These are phyloP conservation scores for Ischnura elegans DNA, from an alignment of 2,888 invertebrate species.

Conservation along the genomic window DNA sequence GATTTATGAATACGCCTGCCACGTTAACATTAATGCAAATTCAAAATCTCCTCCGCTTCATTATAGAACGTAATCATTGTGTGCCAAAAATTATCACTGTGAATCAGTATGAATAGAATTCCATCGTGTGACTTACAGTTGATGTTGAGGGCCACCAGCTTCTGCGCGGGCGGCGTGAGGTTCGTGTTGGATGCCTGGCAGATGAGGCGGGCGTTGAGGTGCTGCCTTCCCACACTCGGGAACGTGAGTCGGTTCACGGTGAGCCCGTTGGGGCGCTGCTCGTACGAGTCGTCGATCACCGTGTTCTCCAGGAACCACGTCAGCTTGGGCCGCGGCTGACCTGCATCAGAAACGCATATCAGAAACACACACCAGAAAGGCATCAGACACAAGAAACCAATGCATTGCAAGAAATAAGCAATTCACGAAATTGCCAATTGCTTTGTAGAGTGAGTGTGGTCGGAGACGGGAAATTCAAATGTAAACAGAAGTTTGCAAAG, in stretches of 20 bases:
- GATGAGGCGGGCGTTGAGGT: slow-evolving; percentile 89
- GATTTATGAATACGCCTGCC: no score
- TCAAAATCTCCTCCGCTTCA: no score
- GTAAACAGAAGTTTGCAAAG: no score
- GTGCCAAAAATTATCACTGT: no score
- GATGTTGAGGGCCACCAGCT: slow-evolving; percentile 89
- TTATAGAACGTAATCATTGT: no score
- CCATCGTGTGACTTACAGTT: slow-evolving; percentile 91
- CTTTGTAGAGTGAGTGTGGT: no score
- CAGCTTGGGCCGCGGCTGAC: slow-evolving; percentile 85
- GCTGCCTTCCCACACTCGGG: slow-evolving; percentile 89
- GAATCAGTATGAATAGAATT: no score
- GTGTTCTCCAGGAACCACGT: slow-evolving; percentile 93
- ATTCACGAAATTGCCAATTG: no score
- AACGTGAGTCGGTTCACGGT: slow-evolving; percentile 90
- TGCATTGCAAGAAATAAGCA: no score
- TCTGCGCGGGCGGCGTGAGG: slow-evolving; percentile 87
- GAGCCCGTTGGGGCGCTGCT: slow-evolving; percentile 83
- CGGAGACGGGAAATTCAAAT: no score
- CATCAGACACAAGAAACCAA: no score
- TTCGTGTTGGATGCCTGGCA: slow-evolving; percentile 94
- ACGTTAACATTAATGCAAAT: no score
- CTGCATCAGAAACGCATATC: slow-evolving; percentile 73
- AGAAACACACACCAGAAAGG: background rate
- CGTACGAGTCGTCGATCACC: slow-evolving; percentile 90